Evolutionary conservation across 2,113 vertebrate genomes (phyloP).

Genomic region (Ciconia maguari): DNA sequence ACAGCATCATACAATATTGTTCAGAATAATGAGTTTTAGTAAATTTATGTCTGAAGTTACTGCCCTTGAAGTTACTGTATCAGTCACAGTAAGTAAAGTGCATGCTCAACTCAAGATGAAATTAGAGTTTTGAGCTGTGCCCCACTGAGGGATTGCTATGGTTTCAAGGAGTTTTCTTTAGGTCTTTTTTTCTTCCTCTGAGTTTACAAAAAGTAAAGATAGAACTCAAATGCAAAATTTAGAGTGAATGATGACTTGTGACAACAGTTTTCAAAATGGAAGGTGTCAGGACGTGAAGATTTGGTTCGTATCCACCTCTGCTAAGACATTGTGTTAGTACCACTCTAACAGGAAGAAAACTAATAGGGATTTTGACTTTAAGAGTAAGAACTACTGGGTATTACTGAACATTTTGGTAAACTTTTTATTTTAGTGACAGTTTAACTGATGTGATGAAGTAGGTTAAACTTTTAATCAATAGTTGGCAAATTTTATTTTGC

Average conservation of each 20-base stretch:
- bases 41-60: not conserved
- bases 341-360: not conserved
- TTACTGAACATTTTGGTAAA: not conserved
- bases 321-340: not conserved
- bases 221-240: not conserved
- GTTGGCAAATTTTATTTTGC: not conserved
- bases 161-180: not conserved
- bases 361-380: not conserved
- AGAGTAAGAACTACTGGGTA: not conserved
- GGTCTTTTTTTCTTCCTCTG: not conserved
- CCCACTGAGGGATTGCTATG: not conserved
- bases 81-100: not conserved
- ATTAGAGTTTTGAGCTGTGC: not conserved
- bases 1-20: not conserved
- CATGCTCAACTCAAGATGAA: not conserved
- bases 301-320: rapidly evolving
- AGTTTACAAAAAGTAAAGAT: not conserved
- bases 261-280: not conserved
- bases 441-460: not conserved
- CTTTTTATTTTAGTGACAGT: not conserved
- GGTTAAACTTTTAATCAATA: not conserved
- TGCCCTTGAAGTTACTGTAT: not conserved
- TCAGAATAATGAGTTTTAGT: not conserved
- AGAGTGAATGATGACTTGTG: not conserved
- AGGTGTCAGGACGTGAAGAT: not conserved